These are phyloP conservation scores for Psittacula cyanocephala DNA, from an alignment of 2,113 vertebrate genomes.

Conservation along the genomic window DNA sequence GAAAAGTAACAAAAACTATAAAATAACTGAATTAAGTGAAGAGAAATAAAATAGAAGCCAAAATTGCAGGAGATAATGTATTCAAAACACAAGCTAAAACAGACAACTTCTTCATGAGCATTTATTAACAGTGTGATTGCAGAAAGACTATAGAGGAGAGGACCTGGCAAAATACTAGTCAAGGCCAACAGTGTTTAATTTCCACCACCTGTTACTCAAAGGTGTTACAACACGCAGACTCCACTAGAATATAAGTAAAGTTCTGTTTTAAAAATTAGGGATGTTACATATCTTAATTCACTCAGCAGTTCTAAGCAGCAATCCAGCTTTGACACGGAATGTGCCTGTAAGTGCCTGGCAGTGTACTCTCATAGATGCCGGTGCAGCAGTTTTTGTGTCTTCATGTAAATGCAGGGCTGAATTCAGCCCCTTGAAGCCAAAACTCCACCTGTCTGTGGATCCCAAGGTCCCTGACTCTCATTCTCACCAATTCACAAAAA, in stretches of 20 bases:
- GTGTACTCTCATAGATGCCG: not conserved
- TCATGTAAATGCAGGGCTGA: not conserved
- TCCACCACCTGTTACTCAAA: not conserved
- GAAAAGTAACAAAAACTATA: not conserved
- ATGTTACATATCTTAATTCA: not conserved
- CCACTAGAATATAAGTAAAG: not conserved
- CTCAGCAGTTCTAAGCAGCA: not conserved
- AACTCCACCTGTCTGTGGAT: not conserved
- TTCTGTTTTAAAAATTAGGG: not conserved
- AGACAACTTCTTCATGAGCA: not conserved
- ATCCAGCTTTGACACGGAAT: not conserved
- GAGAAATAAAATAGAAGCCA: not conserved
- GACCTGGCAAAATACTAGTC: not conserved
- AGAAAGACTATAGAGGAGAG: not conserved
- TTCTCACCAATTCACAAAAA: not conserved
- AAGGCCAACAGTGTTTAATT: not conserved
- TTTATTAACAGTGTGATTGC: not conserved
- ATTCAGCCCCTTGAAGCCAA: not conserved
- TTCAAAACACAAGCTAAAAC: not conserved
- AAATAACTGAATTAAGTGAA: not conserved
- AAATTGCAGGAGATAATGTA: not conserved
- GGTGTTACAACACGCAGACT: not conserved
- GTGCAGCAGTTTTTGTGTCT: not conserved
- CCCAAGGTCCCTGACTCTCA: not conserved
- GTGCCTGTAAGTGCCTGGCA: rapidly evolving